Percentiles rank a stretch among this genome's conserved stretches.
Evolutionary conservation across 2,797 vertebrate genomes (phyloP).

Genomic region (Huso huso): DNA sequence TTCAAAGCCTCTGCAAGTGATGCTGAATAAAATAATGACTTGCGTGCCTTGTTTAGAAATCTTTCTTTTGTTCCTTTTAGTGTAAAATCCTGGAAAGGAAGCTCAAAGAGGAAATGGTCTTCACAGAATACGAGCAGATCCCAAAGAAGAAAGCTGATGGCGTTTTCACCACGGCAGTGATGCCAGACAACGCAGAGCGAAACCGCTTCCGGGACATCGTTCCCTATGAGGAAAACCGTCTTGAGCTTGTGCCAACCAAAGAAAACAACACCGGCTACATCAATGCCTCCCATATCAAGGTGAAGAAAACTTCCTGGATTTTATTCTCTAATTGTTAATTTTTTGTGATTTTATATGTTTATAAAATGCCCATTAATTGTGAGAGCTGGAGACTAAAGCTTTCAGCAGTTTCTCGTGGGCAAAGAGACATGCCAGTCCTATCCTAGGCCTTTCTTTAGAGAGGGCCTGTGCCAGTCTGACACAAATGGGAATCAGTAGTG

Average conservation of each 20-base stretch:
- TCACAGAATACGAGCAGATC: conserved; percentile 90
- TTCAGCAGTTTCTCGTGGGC: too few relatives aligned
- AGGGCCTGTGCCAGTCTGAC: too few relatives aligned
- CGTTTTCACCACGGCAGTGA: conserved; percentile 66
- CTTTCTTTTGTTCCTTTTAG: conserved; percentile 41
- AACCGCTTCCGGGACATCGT: conserved; percentile 86
- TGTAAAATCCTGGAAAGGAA: conserved; percentile 83
- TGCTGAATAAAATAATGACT: too few relatives aligned
- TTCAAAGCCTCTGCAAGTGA: too few relatives aligned
- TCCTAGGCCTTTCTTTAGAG: too few relatives aligned
- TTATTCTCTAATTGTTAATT: conserved; percentile 5
- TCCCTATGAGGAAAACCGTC: conserved; percentile 88
- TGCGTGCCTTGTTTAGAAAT: background rate
- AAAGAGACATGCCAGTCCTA: too few relatives aligned
- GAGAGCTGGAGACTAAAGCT: too few relatives aligned
- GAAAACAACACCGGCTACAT: conserved; percentile 95
- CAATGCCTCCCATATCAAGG: conserved; percentile 94
- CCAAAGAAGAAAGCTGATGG: conserved; percentile 80
- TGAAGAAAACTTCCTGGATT: conserved; percentile 35
- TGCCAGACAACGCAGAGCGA: conserved; percentile 82
- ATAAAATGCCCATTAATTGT: too few relatives aligned
- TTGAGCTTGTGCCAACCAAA: conserved; percentile 91
- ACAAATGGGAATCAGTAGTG: too few relatives aligned
- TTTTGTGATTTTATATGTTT: conserved; percentile 3
- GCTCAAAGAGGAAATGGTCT: conserved; percentile 85